Percentiles rank a stretch among this genome's conserved stretches.
phyloP scores from a whole-genome alignment of 2,888 invertebrate genomes.

The Abrostola tripartita region DNA sequence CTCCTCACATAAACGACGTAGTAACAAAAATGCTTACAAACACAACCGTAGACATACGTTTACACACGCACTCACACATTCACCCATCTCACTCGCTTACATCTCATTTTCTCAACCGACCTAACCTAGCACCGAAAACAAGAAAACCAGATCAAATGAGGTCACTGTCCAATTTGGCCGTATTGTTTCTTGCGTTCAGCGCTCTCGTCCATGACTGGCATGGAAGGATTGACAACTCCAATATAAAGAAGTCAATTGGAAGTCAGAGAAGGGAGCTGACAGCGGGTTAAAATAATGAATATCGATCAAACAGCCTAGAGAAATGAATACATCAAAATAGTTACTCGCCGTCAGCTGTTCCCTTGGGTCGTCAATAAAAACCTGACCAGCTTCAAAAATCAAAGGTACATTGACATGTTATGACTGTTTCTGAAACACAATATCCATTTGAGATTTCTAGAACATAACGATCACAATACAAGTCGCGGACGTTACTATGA shows the following conservation, averaged over 20 bases:
- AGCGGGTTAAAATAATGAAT: slow-evolving; percentile 63
- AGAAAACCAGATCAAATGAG: slow-evolving; percentile 42
- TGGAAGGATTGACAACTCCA: slow-evolving; percentile 38
- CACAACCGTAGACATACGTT: slow-evolving; percentile 76
- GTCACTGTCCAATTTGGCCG: slow-evolving; percentile 38
- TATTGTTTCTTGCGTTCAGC: slow-evolving; percentile 41
- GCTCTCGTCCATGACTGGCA: slow-evolving; percentile 37
- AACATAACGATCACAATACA: slow-evolving; percentile 34
- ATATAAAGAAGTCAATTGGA: slow-evolving; percentile 39
- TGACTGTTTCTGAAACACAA: slow-evolving; percentile 15
- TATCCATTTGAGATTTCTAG: slow-evolving; percentile 25
- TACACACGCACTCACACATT: slow-evolving; percentile 46
- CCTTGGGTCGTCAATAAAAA: slow-evolving; percentile 35
- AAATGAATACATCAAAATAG: slow-evolving; percentile 60
- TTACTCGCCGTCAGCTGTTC: slow-evolving; percentile 50
- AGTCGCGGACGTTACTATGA: slow-evolving; percentile 47
- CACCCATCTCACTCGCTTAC: slow-evolving; percentile 44
- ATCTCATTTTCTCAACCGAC: slow-evolving; percentile 46
- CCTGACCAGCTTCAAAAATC: slow-evolving; percentile 30
- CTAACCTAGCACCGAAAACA: slow-evolving; percentile 43
- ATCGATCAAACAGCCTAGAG: slow-evolving; percentile 52
- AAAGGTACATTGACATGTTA: slow-evolving; percentile 37
- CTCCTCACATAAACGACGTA: slow-evolving; percentile 73
- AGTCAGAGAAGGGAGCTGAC: slow-evolving; percentile 64
- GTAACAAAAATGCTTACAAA: slow-evolving; percentile 80